A percentile compares a stretch with the other conserved stretches of the same genome.
phyloP scores from a whole-genome alignment of 2,888 invertebrate species.

The Pyrrhosoma nymphula region DNA sequence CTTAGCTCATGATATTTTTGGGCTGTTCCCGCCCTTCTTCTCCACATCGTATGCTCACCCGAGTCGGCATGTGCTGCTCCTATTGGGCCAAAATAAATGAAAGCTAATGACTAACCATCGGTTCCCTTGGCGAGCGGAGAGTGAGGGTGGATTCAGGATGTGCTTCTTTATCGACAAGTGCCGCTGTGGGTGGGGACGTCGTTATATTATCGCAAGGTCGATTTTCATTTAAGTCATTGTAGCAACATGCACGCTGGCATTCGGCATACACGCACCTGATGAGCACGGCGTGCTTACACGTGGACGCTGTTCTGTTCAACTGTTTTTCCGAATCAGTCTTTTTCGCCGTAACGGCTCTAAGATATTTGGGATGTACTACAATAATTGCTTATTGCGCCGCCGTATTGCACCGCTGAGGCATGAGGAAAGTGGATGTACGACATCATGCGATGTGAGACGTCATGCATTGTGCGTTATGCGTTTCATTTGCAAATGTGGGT shows the following conservation, averaged over 20 bases:
- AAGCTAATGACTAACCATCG: background rate
- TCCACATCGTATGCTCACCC: background rate
- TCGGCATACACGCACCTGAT: background rate
- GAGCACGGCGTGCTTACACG: background rate
- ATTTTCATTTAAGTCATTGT: background rate
- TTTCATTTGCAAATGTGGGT: too few relatives aligned
- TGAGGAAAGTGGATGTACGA: too few relatives aligned
- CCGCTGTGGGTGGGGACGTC: background rate
- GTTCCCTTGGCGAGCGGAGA: constrained; percentile 14
- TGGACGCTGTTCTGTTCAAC: too few relatives aligned
- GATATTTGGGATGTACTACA: too few relatives aligned
- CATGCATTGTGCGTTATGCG: too few relatives aligned
- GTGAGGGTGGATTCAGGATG: background rate
- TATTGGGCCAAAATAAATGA: background rate
- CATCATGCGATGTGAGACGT: too few relatives aligned
- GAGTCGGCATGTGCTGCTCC: background rate
- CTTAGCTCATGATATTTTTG: too few relatives aligned
- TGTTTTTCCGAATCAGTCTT: too few relatives aligned
- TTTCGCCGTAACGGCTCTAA: too few relatives aligned
- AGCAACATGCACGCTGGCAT: background rate
- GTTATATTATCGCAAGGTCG: background rate
- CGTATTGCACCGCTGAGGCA: too few relatives aligned
- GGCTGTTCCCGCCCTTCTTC: too few relatives aligned
- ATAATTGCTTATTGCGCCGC: too few relatives aligned
- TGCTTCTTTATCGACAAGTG: constrained; percentile 31